Conservation (phyloP, 37 sponge, comb jelly and placozoan genomes). For the Haliclona indistincta region DNA sequence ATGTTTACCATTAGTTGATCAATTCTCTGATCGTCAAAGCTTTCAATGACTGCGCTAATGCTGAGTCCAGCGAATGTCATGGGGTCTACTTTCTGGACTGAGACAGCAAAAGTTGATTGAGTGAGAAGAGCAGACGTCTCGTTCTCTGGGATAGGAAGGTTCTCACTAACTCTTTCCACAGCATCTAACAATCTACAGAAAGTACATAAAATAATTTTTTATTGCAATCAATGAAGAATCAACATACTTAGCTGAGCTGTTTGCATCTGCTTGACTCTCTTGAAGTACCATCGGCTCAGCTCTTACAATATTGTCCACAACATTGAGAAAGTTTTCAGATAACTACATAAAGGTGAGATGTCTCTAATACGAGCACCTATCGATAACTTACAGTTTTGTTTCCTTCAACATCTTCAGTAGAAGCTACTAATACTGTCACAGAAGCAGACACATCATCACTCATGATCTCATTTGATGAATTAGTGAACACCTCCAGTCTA, state of each 20-base stretch:
- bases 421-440: not conserved
- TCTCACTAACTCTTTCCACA: not conserved
- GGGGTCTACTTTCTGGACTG: slow-evolving; percentile 8
- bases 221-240: not conserved
- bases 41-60: not conserved
- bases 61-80: not conserved
- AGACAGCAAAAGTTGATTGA: not conserved
- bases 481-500: not conserved
- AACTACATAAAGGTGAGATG: too few relatives aligned
- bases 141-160: not conserved
- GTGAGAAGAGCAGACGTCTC: not conserved
- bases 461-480: not conserved
- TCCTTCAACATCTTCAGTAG: slow-evolving; percentile 1
- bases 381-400: slow-evolving; percentile 12
- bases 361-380: too few relatives aligned
- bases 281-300: slow-evolving; percentile 12
- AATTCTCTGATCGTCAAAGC: not conserved
- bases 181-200: slow-evolving; percentile 12
- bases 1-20: too few relatives aligned
- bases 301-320: slow-evolving; percentile 38
- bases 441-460: not conserved
- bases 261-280: slow-evolving; percentile 19
- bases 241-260: slow-evolving; percentile 30
- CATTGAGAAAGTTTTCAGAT: not conserved
- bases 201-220: not conserved